Conservation (phyloP, 1,140 invertebrate genomes). For the Ruditapes philippinarum region DNA sequence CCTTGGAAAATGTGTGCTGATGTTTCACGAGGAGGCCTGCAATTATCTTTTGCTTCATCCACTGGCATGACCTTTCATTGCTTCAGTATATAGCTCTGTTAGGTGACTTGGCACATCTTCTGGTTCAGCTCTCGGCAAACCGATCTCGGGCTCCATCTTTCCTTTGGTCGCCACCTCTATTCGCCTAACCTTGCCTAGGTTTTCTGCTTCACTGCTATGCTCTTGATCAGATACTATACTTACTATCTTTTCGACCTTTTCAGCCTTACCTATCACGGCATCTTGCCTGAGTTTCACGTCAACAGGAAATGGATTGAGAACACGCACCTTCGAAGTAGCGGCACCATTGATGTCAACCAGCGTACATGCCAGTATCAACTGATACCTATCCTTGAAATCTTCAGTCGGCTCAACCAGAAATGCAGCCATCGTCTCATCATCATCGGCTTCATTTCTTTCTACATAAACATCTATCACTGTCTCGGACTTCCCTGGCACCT, state of each 20-base stretch:
- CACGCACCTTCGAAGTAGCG: not conserved
- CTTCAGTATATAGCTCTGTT: not conserved
- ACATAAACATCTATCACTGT: not conserved
- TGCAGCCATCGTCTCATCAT: not conserved
- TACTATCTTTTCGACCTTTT: not conserved
- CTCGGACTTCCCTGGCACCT: too few species aligned
- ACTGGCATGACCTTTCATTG: not conserved
- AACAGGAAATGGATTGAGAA: not conserved
- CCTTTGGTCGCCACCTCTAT: not conserved
- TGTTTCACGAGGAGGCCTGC: not conserved
- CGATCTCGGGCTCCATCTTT: not conserved
- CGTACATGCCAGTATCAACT: not conserved
- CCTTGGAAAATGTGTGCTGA: not conserved
- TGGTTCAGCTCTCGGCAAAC: not conserved
- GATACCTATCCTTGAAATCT: not conserved
- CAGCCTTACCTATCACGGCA: not conserved
- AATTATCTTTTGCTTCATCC: not conserved
- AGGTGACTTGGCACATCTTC: not conserved
- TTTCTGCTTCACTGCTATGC: not conserved
- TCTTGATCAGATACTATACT: not conserved
- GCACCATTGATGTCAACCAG: not conserved
- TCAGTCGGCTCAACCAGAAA: not conserved
- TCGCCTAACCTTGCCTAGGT: not conserved
- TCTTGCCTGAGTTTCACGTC: not conserved
- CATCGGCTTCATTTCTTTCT: not conserved